Evolutionary conservation across 1,140 invertebrate species (phyloP), one percentile per base, ranked within the genome.

Genomic region (Phymastichus coffea): DNA sequence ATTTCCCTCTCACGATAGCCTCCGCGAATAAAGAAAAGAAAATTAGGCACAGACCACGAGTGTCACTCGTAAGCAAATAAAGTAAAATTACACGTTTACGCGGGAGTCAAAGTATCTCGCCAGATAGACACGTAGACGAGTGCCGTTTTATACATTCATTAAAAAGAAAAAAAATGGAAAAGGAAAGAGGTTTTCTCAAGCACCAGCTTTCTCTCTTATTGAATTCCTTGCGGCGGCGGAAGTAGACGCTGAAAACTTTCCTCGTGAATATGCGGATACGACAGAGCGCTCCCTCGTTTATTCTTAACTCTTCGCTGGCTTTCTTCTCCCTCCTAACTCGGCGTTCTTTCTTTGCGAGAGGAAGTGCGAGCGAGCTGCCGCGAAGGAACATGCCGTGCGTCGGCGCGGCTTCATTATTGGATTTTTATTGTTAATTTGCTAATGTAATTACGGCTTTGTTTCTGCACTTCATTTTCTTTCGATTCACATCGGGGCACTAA

Each of bases 191-290:
- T n/a, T n/a, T n/a, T n/a, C n/a, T n/a, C n/a, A n/a, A n/a, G n/a
- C n/a, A n/a, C n/a, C n/a, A n/a, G n/a, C n/a, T n/a, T n/a, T n/a
- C 12, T 54, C 51, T n/a, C n/a, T 61, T 58, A 64, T 64, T 64
- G 57, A 64, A 64, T 64, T 61, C 37, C 43, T 19, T 26, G 28
- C 43, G 22, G 22, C 6, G 25, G 30, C 14, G 23, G 22, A 26
- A 17, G 22, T 14, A 22, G 14, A 19, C 9, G 55, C 22, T 37
- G 41, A 30, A 61, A 64, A 64, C 35, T 64, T 64, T 57, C 12
- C 63, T 64, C 53, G 46, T 61, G 63, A 64, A 64, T 64, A 64
- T 60, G 57, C 48, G 53, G 63, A 57, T 64, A 57, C 53, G 61
- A 63, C 25, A 47, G 41, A 26, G 25, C 3, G 19, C 38, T 25